phyloP scores from a whole-genome alignment of 2,888 invertebrate genomes.

The Cheilosia variabilis region DNA sequence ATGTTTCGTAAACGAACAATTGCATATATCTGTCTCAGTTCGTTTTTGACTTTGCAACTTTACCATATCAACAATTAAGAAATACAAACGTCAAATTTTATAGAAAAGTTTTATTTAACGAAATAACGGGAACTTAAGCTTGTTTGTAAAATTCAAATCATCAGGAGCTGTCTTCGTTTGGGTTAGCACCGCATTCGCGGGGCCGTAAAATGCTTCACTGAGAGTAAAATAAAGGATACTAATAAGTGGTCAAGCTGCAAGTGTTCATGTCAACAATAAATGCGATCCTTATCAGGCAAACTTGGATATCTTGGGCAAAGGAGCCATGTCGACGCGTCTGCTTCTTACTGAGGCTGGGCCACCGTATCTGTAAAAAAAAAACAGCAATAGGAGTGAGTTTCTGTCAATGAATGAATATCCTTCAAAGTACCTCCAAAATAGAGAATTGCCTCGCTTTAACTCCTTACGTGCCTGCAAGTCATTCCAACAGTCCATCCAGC shows the following conservation, averaged over 20 bases:
- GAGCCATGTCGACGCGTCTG: slow-evolving; percentile 36
- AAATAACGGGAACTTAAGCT: slow-evolving; percentile 35
- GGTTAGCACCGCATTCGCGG: neutral
- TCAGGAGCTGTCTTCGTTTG: slow-evolving; percentile 8
- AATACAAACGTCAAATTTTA: neutral
- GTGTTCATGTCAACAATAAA: slow-evolving; percentile 47
- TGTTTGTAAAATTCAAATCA: slow-evolving; percentile 29
- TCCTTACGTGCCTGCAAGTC: slow-evolving; percentile 90
- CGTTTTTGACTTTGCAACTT: too few relatives aligned
- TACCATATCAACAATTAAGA: too few relatives aligned
- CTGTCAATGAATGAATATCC: neutral
- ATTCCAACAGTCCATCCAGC: slow-evolving; percentile 93
- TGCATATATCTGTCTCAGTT: too few relatives aligned
- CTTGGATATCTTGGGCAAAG: slow-evolving; percentile 49
- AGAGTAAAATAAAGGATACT: slow-evolving; percentile 29
- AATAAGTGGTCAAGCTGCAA: slow-evolving; percentile 41
- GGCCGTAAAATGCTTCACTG: slow-evolving; percentile 56
- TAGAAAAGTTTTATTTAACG: slow-evolving; percentile 40
- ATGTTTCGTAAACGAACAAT: too few relatives aligned
- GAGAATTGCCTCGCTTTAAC: slow-evolving; percentile 93
- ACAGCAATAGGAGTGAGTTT: neutral
- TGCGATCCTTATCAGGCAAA: slow-evolving; percentile 52
- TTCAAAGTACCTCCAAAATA: slow-evolving; percentile 84
- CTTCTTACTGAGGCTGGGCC: slow-evolving; percentile 9
- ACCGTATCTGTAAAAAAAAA: slow-evolving; percentile 11